Conservation (phyloP, 2,888 invertebrate genomes). For the Erebia aethiops region DNA sequence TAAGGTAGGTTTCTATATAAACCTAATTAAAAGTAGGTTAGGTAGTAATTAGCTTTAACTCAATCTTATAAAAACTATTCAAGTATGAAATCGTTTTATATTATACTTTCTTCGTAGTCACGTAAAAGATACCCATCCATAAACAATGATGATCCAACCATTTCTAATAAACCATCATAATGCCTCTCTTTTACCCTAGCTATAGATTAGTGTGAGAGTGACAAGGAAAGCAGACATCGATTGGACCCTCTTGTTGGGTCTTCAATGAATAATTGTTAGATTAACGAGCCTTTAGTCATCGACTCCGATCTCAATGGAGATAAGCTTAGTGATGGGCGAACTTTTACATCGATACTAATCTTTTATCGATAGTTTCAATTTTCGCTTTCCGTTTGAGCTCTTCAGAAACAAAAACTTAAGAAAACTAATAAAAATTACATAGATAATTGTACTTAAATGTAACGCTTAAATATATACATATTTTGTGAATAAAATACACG, state of each 20-base stretch:
- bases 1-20: too few species aligned
- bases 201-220: slow-evolving; percentile 14
- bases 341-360: slow-evolving; percentile 17
- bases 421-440: too few species aligned
- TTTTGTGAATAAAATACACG: too few species aligned
- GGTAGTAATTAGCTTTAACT: too few species aligned
- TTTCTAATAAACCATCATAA: slow-evolving; percentile 32
- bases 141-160: slow-evolving; percentile 31
- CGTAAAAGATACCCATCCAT: not conserved
- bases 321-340: slow-evolving; percentile 40
- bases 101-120: not conserved
- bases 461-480: too few species aligned
- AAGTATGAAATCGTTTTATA: not conserved
- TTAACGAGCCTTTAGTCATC: slow-evolving; percentile 75
- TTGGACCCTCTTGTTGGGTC: slow-evolving; percentile 44
- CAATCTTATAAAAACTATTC: not conserved
- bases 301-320: slow-evolving; percentile 57
- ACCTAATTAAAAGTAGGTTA: too few species aligned
- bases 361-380: not conserved
- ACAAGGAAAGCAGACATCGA: slow-evolving; percentile 28
- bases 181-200: slow-evolving; percentile 14
- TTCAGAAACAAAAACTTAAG: too few species aligned
- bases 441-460: too few species aligned
- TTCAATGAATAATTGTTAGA: slow-evolving; percentile 79
- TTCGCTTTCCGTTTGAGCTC: too few species aligned